These are phyloP conservation scores for Teleogryllus occipitalis DNA, from an alignment of 1,140 invertebrate genomes.

Conservation along the genomic window DNA sequence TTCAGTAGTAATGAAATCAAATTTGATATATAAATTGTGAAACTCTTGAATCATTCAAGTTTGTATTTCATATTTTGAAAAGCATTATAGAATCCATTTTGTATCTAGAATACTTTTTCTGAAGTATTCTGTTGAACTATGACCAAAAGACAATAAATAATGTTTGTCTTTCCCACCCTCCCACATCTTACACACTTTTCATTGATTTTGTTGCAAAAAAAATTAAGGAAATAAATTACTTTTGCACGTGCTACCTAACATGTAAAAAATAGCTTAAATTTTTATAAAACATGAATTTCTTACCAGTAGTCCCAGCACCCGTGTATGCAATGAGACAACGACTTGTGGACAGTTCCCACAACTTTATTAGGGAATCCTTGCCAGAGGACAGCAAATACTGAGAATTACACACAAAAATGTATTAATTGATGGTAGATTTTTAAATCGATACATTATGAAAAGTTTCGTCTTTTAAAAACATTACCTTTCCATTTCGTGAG, in stretches of 20 bases:
- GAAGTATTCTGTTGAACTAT: no score
- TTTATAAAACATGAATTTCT: conserved; percentile 24
- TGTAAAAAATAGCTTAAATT: not conserved
- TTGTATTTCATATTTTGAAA: no score
- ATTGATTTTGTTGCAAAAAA: not conserved
- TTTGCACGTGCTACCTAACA: no score
- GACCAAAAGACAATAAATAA: no score
- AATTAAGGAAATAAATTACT: not conserved
- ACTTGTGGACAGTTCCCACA: conserved; percentile 96
- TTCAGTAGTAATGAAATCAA: no score
- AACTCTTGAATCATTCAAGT: no score
- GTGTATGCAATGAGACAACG: conserved; percentile 93
- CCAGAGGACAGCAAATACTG: conserved; percentile 93
- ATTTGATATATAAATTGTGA: no score
- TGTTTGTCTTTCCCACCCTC: no score
- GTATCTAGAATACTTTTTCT: no score
- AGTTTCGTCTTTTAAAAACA: not conserved
- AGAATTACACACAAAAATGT: conserved; percentile 30
- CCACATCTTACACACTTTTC: no score
- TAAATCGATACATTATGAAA: not conserved
- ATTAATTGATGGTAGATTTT: not conserved
- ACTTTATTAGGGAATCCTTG: conserved; percentile 92
- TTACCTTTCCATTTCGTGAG: conserved; percentile 92
- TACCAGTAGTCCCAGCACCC: conserved; percentile 88
- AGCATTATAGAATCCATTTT: no score